Conservation (phyloP, 2,113 vertebrate species). For the Haplochromis vanheusdeni region DNA sequence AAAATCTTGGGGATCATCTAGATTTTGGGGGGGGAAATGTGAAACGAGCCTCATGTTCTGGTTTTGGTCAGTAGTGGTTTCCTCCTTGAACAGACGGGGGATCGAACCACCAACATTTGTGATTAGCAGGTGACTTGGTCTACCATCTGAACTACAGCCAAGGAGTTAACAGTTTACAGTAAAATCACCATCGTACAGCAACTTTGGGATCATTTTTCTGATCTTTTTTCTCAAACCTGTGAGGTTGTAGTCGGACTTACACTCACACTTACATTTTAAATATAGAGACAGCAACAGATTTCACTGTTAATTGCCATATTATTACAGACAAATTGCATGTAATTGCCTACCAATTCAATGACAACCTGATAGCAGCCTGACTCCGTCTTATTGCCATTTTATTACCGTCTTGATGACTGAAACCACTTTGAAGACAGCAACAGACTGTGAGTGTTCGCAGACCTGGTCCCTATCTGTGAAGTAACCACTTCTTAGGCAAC, state of each 20-base stretch:
- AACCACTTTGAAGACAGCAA: background rate
- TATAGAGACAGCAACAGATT: background rate
- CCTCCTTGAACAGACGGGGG: background rate
- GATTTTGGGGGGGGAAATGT: accelerated
- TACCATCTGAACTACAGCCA: background rate
- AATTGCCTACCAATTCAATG: background rate
- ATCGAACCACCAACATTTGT: background rate
- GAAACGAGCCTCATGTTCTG: background rate
- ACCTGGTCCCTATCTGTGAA: background rate
- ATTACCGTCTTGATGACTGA: background rate
- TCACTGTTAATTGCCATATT: background rate
- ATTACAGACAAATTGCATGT: background rate
- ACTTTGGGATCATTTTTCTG: background rate
- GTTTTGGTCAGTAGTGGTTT: background rate
- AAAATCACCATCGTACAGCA: background rate
- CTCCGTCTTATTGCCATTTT: background rate
- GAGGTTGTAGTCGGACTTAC: background rate
- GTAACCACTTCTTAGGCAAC: background rate
- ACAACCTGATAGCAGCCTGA: background rate
- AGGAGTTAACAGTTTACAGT: background rate
- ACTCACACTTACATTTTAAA: background rate
- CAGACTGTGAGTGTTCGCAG: background rate
- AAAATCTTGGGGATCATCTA: background rate
- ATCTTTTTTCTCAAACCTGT: background rate
- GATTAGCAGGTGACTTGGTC: background rate